Evolutionary conservation across 2,797 vertebrate genomes (phyloP).

Genomic region (Sorex maritimensis): DNA sequence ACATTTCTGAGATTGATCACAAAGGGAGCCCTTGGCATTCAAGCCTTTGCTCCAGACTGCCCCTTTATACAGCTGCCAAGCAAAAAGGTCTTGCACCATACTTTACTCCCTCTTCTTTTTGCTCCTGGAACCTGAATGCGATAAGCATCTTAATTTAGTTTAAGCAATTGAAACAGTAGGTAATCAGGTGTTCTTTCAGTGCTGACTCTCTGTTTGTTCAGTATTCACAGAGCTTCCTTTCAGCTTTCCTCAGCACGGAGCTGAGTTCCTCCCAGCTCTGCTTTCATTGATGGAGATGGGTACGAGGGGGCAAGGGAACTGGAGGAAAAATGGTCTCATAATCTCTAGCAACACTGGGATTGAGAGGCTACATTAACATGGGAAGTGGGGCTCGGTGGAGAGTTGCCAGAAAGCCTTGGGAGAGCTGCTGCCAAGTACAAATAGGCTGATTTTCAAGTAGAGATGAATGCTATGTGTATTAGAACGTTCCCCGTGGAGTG

Average conservation of each 20-base stretch:
- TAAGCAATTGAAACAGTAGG: neutral
- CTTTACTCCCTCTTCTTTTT: neutral
- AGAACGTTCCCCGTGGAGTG: neutral
- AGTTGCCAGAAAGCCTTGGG: neutral
- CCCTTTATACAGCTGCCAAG: neutral
- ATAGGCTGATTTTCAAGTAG: constrained; percentile 31
- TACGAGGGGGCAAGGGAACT: constrained; percentile 24
- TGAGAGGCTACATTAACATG: constrained; percentile 13
- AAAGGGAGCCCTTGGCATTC: neutral
- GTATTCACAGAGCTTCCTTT: constrained; percentile 54
- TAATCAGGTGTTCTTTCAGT: constrained; percentile 26
- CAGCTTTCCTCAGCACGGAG: neutral
- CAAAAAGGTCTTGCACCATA: neutral
- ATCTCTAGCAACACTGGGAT: neutral
- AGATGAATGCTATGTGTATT: neutral
- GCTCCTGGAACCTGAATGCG: neutral
- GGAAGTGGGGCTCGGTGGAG: neutral
- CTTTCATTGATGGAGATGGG: neutral
- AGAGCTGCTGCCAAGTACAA: neutral
- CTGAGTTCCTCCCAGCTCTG: neutral
- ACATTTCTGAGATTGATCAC: neutral
- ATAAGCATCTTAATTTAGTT: constrained; percentile 42
- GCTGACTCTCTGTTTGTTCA: constrained; percentile 33
- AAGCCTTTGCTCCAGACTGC: neutral
- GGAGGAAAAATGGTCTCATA: constrained; percentile 56